phyloP scores from a whole-genome alignment of 1,140 invertebrate species.

The Rhizoglyphus robini region DNA sequence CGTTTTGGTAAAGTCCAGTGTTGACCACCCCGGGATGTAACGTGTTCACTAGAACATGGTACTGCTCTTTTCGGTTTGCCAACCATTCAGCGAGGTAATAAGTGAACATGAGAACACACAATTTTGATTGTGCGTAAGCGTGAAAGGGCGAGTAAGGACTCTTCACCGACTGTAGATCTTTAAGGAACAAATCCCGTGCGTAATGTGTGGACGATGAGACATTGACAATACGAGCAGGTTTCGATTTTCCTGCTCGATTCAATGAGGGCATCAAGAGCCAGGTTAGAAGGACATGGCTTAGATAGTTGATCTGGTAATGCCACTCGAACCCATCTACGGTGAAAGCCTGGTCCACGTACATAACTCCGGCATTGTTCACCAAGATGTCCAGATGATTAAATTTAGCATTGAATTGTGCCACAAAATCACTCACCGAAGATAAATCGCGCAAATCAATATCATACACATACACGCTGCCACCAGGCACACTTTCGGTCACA shows the following conservation, averaged over 20 bases:
- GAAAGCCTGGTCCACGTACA: constrained; percentile 59
- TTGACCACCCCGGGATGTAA: constrained; percentile 81
- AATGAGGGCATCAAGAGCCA: constrained; percentile 58
- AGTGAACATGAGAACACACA: constrained; percentile 66
- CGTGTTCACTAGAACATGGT: constrained; percentile 38
- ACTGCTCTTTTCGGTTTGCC: constrained; percentile 24
- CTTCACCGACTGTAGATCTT: constrained; percentile 41
- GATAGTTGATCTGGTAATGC: constrained; percentile 68
- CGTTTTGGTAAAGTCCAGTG: constrained; percentile 58
- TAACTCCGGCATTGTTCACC: constrained; percentile 55
- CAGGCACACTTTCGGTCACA: background rate
- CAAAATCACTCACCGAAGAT: constrained; percentile 60
- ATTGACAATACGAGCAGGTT: constrained; percentile 63
- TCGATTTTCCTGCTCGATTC: constrained; percentile 34
- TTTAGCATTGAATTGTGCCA: constrained; percentile 29
- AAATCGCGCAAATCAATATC: constrained; percentile 47
- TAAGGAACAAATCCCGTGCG: constrained; percentile 50
- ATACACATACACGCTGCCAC: constrained; percentile 28
- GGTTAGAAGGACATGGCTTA: constrained; percentile 73
- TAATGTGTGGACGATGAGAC: constrained; percentile 67
- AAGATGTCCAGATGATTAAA: constrained; percentile 22
- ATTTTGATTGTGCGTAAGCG: constrained; percentile 72
- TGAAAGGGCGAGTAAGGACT: constrained; percentile 43
- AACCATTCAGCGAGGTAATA: constrained; percentile 41
- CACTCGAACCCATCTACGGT: constrained; percentile 67